Evolutionary conservation across 1,140 invertebrate species (phyloP), one percentile per base, ranked within the genome.

Genomic region (Hyles euphorbiae): DNA sequence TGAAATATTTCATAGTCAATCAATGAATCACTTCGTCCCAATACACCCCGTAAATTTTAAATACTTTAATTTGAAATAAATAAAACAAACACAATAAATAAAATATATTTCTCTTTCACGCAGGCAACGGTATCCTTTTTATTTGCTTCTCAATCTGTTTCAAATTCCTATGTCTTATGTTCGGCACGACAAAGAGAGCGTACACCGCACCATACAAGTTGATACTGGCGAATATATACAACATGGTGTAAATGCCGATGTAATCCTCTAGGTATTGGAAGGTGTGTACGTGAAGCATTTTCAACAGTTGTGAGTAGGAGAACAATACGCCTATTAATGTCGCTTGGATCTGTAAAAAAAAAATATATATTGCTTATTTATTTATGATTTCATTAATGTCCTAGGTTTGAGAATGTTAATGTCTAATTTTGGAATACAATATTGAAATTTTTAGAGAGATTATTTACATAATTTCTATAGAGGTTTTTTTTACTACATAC

Each of bases 191-290:
- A 5, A 73, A 72, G 10, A 82, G 44, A 0, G 69, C 55, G 62
- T 85, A 87, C 58, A 85, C 75, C 0, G 72, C 81, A 6, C 73
- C 82, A 56, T 71, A 73, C 11, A 85, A 47, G 61, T 85, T 85
- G 6, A 87, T 55, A 49, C 74, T 63, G 0, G 82, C 74, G 40
- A 80, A 87, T 51, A 85, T 75, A 45, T 85, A 87, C 33, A 83
- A 63, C 7, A 81, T 52, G 0, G 76, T 76, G 50, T 85, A 77
- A 2, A 81, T 56, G 1, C 84, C 84, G 4, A 83, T 59, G 61
- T 76, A 72, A 43, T 77, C 68, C 63, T 85, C 81, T 34, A 85
- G 65, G 53, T 78, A 74, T 53, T 74, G 56, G 59, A 80, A 79
- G 1, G 76, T 74, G 55, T 77, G 72, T 34, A 77, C 56, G 51